Evolutionary conservation across 2,113 vertebrate species (phyloP).

Genomic region (Gymnarchus niloticus): DNA sequence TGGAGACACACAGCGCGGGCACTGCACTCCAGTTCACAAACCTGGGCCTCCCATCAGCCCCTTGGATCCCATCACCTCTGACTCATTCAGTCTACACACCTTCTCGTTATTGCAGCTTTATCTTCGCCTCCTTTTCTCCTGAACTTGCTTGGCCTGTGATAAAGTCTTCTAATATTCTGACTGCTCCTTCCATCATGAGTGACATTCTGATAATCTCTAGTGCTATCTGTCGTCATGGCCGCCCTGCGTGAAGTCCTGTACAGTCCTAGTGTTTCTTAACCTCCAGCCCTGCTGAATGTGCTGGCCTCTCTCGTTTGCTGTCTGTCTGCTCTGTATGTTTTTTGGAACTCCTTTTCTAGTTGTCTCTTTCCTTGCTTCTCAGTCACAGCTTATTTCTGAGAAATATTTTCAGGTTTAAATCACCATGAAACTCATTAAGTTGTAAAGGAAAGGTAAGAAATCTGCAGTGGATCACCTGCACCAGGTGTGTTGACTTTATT

Average conservation of each 20-base stretch:
- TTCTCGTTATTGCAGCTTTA: neutral
- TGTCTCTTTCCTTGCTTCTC: neutral
- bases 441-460: neutral
- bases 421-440: neutral
- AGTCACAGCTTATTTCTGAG: neutral
- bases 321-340: neutral
- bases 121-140: neutral
- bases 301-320: neutral
- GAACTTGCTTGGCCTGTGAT: neutral
- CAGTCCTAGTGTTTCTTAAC: neutral
- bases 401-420: neutral
- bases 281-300: neutral
- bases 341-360: neutral
- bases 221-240: neutral
- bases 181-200: neutral
- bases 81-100: neutral
- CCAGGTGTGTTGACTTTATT: neutral
- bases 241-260: too few relatives aligned
- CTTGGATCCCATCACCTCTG: neutral
- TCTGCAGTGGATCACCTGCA: neutral
- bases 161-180: neutral
- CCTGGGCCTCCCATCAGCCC: neutral
- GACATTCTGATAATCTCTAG: neutral
- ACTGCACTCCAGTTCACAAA: neutral
- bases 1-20: slow-evolving; percentile 47